phyloP scores from a whole-genome alignment of 1,140 invertebrate genomes.

The Acromyrmex echinatior region DNA sequence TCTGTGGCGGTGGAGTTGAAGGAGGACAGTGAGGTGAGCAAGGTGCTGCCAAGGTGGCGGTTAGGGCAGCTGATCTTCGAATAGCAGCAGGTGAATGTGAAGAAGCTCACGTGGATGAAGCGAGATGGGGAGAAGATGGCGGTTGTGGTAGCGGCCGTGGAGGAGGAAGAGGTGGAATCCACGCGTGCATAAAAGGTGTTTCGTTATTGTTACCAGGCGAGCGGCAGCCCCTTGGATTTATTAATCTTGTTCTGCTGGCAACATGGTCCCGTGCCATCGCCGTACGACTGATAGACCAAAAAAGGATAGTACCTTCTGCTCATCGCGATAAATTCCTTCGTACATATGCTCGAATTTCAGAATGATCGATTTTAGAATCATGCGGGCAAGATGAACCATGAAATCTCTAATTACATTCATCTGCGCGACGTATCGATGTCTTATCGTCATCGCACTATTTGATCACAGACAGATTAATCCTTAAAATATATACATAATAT shows the following conservation, averaged over 20 bases:
- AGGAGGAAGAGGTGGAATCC: conserved; percentile 80
- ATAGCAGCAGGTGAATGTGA: conserved; percentile 85
- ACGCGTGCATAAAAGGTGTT: conserved; percentile 83
- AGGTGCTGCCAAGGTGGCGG: conserved; percentile 85
- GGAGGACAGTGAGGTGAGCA: conserved; percentile 75
- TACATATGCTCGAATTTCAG: conserved; percentile 6
- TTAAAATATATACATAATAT: neutral
- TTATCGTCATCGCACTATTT: neutral
- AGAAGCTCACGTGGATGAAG: conserved; percentile 74
- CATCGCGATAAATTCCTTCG: neutral
- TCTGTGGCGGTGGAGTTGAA: conserved; percentile 61
- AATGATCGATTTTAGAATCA: neutral
- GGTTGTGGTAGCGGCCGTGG: conserved; percentile 75
- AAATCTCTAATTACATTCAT: neutral
- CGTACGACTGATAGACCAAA: conserved; percentile 46
- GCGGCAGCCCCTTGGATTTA: conserved; percentile 71
- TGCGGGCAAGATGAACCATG: neutral
- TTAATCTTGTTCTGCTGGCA: conserved; percentile 70
- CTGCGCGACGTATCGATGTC: neutral
- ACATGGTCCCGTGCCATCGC: conserved; percentile 35
- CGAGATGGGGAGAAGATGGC: conserved; percentile 64
- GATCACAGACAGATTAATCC: neutral
- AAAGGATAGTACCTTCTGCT: conserved; percentile 22
- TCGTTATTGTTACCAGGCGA: conserved; percentile 81
- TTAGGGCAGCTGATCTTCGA: conserved; percentile 85